Percentiles rank a stretch among this genome's conserved stretches.
Evolutionary conservation across 2,888 invertebrate species (phyloP).

Genomic region (Gibbula magus): DNA sequence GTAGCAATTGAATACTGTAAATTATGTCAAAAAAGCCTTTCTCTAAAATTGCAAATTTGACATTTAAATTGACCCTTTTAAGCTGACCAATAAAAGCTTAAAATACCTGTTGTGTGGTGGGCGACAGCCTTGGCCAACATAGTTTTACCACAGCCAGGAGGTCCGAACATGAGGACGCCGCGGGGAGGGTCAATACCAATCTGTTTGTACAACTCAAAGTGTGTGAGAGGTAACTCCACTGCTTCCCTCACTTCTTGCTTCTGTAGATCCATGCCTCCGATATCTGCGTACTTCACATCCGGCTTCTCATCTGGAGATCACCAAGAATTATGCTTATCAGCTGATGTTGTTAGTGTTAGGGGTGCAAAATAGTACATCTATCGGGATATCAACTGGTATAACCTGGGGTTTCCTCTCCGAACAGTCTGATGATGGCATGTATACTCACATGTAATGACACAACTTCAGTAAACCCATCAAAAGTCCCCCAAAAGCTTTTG

Average conservation of each 20-base stretch:
- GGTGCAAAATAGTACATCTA: no score
- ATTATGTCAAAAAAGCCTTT: no score
- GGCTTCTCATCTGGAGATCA: slow-evolving; percentile 90
- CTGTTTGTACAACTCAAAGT: slow-evolving; percentile 98
- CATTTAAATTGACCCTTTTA: not conserved
- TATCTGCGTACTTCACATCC: slow-evolving; percentile 96
- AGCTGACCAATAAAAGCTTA: not conserved
- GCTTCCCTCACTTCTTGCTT: slow-evolving; percentile 99
- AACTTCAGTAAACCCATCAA: no score
- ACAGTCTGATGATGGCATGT: no score
- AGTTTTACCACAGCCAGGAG: slow-evolving; percentile 99
- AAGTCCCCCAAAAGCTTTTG: no score
- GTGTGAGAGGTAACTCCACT: slow-evolving; percentile 97
- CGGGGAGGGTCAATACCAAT: slow-evolving; percentile 98
- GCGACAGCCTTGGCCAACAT: slow-evolving; percentile 99
- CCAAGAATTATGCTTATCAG: no score
- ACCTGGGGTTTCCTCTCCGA: no score
- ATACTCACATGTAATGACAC: no score
- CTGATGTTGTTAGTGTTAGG: no score
- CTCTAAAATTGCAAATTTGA: no score
- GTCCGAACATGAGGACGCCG: slow-evolving; percentile 98
- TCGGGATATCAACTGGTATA: no score
- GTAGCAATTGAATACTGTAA: no score
- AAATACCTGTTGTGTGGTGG: slow-evolving; percentile 93
- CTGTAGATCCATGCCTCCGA: slow-evolving; percentile 99